Base-by-base conservation (phyloP, 2,113 vertebrate genomes). In the Caretta caretta region DNA sequence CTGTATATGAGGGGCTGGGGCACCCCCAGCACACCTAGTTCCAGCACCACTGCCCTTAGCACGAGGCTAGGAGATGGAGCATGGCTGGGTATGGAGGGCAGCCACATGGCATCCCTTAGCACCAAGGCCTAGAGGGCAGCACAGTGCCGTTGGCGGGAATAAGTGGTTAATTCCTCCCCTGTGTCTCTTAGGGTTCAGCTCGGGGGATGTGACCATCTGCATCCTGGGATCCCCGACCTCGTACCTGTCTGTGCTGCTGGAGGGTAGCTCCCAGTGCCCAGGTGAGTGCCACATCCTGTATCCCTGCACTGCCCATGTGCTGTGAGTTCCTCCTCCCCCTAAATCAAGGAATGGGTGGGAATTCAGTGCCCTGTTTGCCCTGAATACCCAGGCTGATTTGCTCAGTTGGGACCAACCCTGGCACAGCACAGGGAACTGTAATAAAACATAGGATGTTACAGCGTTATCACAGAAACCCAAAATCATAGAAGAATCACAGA, bases 221-320 rank as follows among this genome's bases (percentile, higher is more conserved):
- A n/a, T 98, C 57, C 90, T 98, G 93, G 98, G 98, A 3, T 96
- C 97, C 53, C 98, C 98, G 72, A 98, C 98, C 81, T 98, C 98
- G 62, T 97, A 98, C 75, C 95, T 98, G 69, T 97, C 98, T 0
- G 97, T 98, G 92, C 97, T 98, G 82, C 97, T 98, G 91, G 98
- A 98, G 87, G 98, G 97, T 25, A 97, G 98, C 31, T 93, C 96
- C 87, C 97, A 98, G 89, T 98, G 97, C 81, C 98, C 98, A 16
- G 98, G 98, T 98, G 96, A 97, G 98, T 96, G 69, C 54, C 25
- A 57, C 20, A 51, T 53, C 25, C 35, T 22, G 50, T 12, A 24
- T 31, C 83, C 38, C 46, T 24, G 48, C 31, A 7, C 51, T 69
- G 38, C 16, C 50, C 42, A 14, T 78, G 42, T 14, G 42, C 75